Base-by-base conservation (phyloP, 2,113 vertebrate species). In the Hepsetus odoe region DNA sequence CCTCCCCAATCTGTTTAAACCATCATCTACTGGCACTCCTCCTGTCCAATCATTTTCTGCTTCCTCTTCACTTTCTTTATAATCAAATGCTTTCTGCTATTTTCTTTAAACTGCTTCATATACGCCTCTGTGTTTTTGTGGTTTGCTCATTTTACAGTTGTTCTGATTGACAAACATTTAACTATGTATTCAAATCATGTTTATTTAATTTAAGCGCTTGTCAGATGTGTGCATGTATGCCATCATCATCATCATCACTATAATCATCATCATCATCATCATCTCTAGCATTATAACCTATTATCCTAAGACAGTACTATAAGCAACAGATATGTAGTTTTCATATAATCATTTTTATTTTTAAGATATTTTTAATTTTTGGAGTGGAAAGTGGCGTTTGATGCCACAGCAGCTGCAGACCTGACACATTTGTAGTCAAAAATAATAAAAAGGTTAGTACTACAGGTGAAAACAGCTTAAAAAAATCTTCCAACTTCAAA, bases 1-100 rank as follows among this genome's bases (percentile, higher is more conserved):
- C 68, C 28, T 16, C 18, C 69, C 62, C 79, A 77, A 74, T 80
- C 56, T 77, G 53, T 80, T 80, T 30, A 55, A 73, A 67, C 44
- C 64, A 64, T 69, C 74, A 69, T 80, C 55, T 12, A 26, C 68
- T 73, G 61, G 61, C 53, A 76, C 10, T 58, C 22, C 33, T 56
- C 20, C 58, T 66, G 14, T 14, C 53, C 26, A 22, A 55, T 2
- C 13, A 35, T 4, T 26, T 74, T 22, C 33, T 20, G 28, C 30
- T 32, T 53, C 18, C 20, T 20, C 30, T 38, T 38, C n/a, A 32
- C 33, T 6, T n/a, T 32, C 49, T 78, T n/a, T n/a, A n/a, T n/a
- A n/a, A n/a, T n/a, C n/a, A n/a, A n/a, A n/a, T n/a, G n/a, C 64
- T 65, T 42, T 38, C 55, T 20, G 1, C 35, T 53, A 55, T n/a